phyloP scores from a whole-genome alignment of 2,797 vertebrate species.

The Astyanax mexicanus region DNA sequence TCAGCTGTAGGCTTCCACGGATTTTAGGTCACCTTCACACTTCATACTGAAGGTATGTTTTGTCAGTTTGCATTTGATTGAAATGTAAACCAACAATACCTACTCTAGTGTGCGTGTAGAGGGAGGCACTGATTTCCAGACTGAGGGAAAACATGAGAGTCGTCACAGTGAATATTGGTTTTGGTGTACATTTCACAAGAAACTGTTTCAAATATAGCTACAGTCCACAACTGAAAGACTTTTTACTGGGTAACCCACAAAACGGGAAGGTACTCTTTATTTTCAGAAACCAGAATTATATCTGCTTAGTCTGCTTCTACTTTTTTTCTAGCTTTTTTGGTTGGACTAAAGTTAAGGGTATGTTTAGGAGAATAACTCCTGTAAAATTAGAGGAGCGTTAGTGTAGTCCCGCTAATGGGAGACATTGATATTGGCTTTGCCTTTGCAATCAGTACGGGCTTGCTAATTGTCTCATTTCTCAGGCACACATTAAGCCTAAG shows the following conservation, averaged over 20 bases:
- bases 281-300: too few species aligned
- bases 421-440: too few species aligned
- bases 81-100: not conserved
- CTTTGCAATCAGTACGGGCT: too few species aligned
- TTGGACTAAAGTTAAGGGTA: too few species aligned
- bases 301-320: too few species aligned
- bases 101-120: not conserved
- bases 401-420: too few species aligned
- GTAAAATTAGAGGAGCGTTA: too few species aligned
- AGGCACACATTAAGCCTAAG: too few species aligned
- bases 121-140: not conserved
- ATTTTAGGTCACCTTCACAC: not conserved
- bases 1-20: not conserved
- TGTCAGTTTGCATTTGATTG: not conserved
- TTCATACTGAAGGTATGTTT: not conserved
- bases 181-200: not conserved
- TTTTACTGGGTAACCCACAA: not conserved
- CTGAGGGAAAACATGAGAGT: not conserved
- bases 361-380: too few species aligned
- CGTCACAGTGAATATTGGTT: not conserved
- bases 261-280: not conserved
- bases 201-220: not conserved
- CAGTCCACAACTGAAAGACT: not conserved
- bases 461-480: too few species aligned
- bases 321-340: too few species aligned